Base-by-base conservation (phyloP, 2,888 invertebrate species). In the Schizaphis graminum region DNA sequence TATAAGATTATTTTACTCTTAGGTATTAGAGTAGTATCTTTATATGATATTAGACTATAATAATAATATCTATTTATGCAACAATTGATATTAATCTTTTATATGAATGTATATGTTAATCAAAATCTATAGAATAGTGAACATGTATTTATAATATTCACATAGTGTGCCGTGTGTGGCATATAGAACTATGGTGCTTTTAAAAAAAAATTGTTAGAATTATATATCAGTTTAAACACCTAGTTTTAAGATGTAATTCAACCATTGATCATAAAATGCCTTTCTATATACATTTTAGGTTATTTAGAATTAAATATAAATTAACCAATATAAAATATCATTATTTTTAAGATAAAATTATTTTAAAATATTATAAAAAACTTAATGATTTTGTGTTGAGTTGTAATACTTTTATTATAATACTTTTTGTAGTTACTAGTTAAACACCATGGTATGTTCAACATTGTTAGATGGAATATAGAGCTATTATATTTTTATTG, bases 381-480 rank as follows among this genome's bases (percentile, higher is more conserved):
- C 7, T 47, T 35, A 16, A 35, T 47, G 16, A 28, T 35, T 26
- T 26, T 53, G 35, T 41, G 10, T 87, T 87, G 35, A 87, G 28
- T 13, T n/a, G 53, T 67, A 77, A n/a, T 86, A 86, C 35, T 24
- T n/a, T 35, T 13, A n/a, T 11, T 61, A 67, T 49, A 92, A 67
- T 67, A 67, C 88, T 28, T 87, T 88, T 16, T 86, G 91, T 57
- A 86, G 49, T 67, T 67, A 41, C 13, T 88, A 24, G 53, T 77
- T 92, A 77, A 44, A 92, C 88, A 87, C 87, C 87, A 49, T 61
- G 35, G 28, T 67, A 67, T 92, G 87, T 67, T 92, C 92, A 87
- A 92, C 47, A 53, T 91, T 67, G 49, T 67, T 61, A 47, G 49
- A 87, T 87, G 41, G 2, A 47, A 24, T 86, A 57, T 47, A 91